Evolutionary conservation across 1,140 invertebrate species (phyloP).

Genomic region (Drosophila chauvacae): DNA sequence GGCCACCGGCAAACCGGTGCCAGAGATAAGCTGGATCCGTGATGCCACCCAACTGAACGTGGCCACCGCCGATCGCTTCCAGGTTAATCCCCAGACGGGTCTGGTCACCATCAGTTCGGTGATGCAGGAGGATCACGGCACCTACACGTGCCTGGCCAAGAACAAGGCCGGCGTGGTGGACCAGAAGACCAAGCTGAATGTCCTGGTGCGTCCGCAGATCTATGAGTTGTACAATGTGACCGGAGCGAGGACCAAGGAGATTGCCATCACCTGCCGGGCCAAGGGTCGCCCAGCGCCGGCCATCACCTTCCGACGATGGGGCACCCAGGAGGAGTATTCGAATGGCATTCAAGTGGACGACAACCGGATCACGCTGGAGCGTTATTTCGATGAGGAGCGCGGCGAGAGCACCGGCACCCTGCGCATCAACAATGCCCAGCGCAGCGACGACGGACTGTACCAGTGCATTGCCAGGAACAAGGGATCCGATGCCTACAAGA

Average conservation of each 20-base stretch:
- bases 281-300: conserved; percentile 91
- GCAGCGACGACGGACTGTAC: conserved; percentile 94
- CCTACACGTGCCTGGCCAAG: conserved; percentile 92
- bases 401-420: conserved; percentile 88
- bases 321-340: conserved; percentile 86
- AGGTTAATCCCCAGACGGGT: conserved; percentile 89
- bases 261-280: conserved; percentile 90
- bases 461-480: conserved; percentile 93
- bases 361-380: conserved; percentile 87
- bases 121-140: conserved; percentile 90
- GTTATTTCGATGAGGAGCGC: conserved; percentile 86
- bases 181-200: conserved; percentile 86
- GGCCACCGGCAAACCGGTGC: conserved; percentile 92
- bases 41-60: conserved; percentile 88
- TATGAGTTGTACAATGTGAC: conserved; percentile 91
- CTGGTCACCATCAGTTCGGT: conserved; percentile 91
- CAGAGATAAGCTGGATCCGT: conserved; percentile 92
- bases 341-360: conserved; percentile 87
- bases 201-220: conserved; percentile 92
- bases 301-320: conserved; percentile 88
- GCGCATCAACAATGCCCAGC: conserved; percentile 87
- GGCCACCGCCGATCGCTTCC: conserved; percentile 89
- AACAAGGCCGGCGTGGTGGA: conserved; percentile 91
- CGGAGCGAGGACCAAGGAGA: conserved; percentile 87
- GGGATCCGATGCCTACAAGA: conserved; percentile 89